Percentiles rank a stretch among this genome's conserved stretches.
phyloP scores from a whole-genome alignment of 2,888 invertebrate genomes.

The Adineta ricciae region DNA sequence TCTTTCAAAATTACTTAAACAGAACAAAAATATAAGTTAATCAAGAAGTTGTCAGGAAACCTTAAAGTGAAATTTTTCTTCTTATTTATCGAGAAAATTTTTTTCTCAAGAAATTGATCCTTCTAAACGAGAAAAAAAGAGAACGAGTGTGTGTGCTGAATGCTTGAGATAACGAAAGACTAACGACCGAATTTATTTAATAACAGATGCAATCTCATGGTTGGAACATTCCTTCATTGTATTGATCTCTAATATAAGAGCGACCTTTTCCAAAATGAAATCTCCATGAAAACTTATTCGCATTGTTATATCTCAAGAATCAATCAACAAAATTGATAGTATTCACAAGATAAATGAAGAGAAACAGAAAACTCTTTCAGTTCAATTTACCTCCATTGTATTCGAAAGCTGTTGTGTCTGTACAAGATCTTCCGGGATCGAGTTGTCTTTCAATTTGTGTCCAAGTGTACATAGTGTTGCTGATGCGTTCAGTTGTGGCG shows the following conservation, averaged over 20 bases:
- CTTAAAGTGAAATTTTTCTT: not conserved
- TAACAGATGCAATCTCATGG: not conserved
- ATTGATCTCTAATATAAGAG: not conserved
- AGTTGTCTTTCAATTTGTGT: conserved; percentile 15
- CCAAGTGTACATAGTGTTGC: not conserved
- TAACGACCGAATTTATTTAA: not conserved
- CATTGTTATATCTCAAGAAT: conserved; percentile 9
- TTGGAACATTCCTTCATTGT: not conserved
- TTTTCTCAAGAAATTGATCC: not conserved
- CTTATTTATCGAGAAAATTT: not conserved
- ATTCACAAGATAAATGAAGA: conserved; percentile 1
- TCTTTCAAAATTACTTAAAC: not conserved
- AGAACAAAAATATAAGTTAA: not conserved
- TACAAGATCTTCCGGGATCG: not conserved
- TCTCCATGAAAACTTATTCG: conserved; percentile 13
- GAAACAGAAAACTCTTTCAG: not conserved
- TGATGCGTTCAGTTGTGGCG: not conserved
- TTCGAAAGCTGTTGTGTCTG: not conserved
- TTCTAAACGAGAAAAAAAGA: too few relatives aligned
- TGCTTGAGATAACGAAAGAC: not conserved
- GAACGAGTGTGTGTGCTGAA: too few relatives aligned
- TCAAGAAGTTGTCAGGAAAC: not conserved
- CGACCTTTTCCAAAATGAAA: not conserved
- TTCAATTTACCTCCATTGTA: conserved; percentile 13
- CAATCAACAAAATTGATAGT: conserved; percentile 9